Base-by-base conservation (phyloP, 2,888 invertebrate genomes). In the Baronia brevicornis region DNA sequence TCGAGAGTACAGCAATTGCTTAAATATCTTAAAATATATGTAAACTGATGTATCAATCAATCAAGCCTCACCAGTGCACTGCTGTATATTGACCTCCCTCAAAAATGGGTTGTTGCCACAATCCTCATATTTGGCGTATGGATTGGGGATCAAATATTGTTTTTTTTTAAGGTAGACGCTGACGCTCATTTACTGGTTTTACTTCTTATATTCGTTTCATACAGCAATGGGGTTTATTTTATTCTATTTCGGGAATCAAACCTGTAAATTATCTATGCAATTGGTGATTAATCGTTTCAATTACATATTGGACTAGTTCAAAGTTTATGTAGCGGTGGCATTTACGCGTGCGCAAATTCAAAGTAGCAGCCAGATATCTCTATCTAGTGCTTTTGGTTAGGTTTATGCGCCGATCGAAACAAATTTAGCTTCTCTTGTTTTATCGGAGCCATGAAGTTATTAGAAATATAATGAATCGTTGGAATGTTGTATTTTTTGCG, bases 321-420 rank as follows among this genome's bases (percentile, higher is more conserved):
- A n/a, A 54, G 41, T 25, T 11, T 27, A 21, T 8, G 53, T 42
- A 35, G 47, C 39, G 23, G 32, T 5, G 19, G 13, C 13, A 44
- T 25, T n/a, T 27, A 17, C 43, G 43, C 47, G 46, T 42, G 46
- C 47, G 39, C 54, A 61, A 55, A 60, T 61, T 53, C 57, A 52
- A 56, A 56, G 52, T 55, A 64, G 56, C 54, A 47, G 42, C 36
- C 30, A 49, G 60, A 66, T 69, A 68, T 64, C 63, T 61, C 46
- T 68, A 68, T 66, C 63, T 47, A 45, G 43, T 33, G 43, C 41
- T 54, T 54, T 50, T 54, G 51, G 58, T 55, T 61, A 57, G 54
- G 51, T 55, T 52, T 55, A 55, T 54, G 54, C 43, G 52, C 43
- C 57, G 52, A 62, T 60, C 48, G 43, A 43, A 36, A 49, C 54